Percentiles rank a stretch among this genome's conserved stretches.
These are phyloP conservation scores for honey bee (Apis mellifera) DNA, from an alignment of 1,140 invertebrate genomes.

Conservation along the genomic window Amel_HAv3.1 CM009931.2:21308501-21309000, in stretches of 20 bases:
- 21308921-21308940: constrained; percentile 18
- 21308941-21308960: constrained; percentile 20
- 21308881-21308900: constrained; percentile 17
- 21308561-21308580: too few species aligned
- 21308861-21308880: background rate
- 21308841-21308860: constrained; percentile 25
- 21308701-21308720: too few species aligned
- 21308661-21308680: too few species aligned
- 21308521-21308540: too few species aligned
- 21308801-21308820: constrained; percentile 37
- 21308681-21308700: too few species aligned
- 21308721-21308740: constrained; percentile 9
- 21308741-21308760: background rate
- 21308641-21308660: too few species aligned
- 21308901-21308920: constrained; percentile 35
- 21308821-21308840: background rate
- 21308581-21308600: too few species aligned
- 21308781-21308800: background rate
- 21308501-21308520: too few species aligned
- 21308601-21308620: too few species aligned
- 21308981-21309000: background rate
- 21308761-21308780: background rate
- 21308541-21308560: too few species aligned
- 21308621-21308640: too few species aligned
- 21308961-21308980: background rate